Conservation (phyloP, 2,888 invertebrate genomes). For the Baronia brevicornis region DNA sequence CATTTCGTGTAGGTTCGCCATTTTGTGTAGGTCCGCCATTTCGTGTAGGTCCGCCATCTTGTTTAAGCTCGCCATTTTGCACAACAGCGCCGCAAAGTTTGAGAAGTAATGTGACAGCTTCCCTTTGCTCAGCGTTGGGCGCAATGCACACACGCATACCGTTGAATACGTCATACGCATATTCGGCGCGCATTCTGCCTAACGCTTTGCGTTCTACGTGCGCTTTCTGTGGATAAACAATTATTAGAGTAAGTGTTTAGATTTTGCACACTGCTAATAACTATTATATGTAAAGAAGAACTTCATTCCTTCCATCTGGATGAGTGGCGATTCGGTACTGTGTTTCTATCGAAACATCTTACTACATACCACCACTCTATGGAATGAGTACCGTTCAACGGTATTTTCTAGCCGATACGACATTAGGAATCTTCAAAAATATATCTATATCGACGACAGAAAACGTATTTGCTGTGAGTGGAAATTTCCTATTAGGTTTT, state of each 20-base stretch:
- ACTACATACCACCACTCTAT: too few relatives aligned
- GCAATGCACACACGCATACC: constrained; percentile 42
- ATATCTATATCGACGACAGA: too few relatives aligned
- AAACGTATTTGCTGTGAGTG: too few relatives aligned
- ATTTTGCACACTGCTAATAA: too few relatives aligned
- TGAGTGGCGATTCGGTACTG: too few relatives aligned
- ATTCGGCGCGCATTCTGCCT: constrained; percentile 37
- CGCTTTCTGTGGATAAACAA: constrained; percentile 45
- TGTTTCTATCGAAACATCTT: too few relatives aligned
- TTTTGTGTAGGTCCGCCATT: constrained; percentile 20
- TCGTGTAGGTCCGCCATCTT: constrained; percentile 18
- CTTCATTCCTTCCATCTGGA: too few relatives aligned
- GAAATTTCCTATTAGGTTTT: too few relatives aligned
- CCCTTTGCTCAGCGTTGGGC: constrained; percentile 33
- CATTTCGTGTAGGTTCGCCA: constrained; percentile 19
- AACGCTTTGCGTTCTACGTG: constrained; percentile 51
- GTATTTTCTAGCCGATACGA: too few relatives aligned
- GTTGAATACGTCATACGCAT: constrained; percentile 54
- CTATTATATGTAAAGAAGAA: too few relatives aligned
- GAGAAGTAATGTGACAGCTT: constrained; percentile 39
- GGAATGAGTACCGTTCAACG: too few relatives aligned
- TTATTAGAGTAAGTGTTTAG: neutral
- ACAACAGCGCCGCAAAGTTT: constrained; percentile 46
- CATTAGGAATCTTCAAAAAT: too few relatives aligned
- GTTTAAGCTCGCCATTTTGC: constrained; percentile 20